A percentile compares a stretch with the other conserved stretches of the same genome.
phyloP scores from a whole-genome alignment of 2,113 vertebrate species.

The Cebus imitator region DNA sequence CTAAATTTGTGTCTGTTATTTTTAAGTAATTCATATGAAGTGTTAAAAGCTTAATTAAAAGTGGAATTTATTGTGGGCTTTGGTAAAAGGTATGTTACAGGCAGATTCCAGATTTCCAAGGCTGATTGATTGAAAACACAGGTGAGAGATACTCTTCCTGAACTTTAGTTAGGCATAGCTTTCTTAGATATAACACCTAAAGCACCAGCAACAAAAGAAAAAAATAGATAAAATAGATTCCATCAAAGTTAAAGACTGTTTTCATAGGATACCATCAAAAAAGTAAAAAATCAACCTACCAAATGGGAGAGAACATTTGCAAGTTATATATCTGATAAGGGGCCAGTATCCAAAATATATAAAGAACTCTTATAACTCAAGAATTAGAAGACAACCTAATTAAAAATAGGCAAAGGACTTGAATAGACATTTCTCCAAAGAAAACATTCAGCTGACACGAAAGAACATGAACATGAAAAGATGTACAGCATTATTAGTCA shows the following conservation, averaged over 20 bases:
- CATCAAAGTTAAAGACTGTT: not conserved
- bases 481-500: not conserved
- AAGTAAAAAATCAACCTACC: not conserved
- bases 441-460: not conserved
- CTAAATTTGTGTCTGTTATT: constrained; percentile 56
- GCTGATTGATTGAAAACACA: constrained; percentile 30
- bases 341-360: not conserved
- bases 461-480: not conserved
- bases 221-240: not conserved
- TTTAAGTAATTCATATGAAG: constrained; percentile 68
- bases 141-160: not conserved
- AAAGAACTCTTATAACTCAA: not conserved
- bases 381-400: not conserved
- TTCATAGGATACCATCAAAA: not conserved
- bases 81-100: constrained; percentile 65
- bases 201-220: not conserved
- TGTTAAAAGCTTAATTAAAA: constrained; percentile 76
- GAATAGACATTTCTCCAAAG: not conserved
- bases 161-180: not conserved
- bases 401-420: not conserved
- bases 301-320: not conserved
- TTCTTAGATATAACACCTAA: not conserved
- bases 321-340: not conserved
- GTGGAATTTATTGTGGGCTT: constrained; percentile 72
- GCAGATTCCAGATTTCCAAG: constrained; percentile 51